These are phyloP conservation scores for Crocodylus rhombifer DNA, from an alignment of 2,797 vertebrate species.

Conservation along the genomic window DNA sequence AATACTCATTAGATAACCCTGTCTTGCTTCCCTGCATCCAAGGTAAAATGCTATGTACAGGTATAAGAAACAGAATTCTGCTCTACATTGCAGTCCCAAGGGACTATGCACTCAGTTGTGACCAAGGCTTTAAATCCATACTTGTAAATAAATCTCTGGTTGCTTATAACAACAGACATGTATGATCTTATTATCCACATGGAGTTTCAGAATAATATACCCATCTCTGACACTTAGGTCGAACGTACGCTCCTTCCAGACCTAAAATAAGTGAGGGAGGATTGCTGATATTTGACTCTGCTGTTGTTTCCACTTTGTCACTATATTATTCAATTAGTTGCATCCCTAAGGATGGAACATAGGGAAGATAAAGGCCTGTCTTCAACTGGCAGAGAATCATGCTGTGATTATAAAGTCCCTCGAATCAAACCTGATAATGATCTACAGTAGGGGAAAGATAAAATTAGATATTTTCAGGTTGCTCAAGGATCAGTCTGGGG, in stretches of 20 bases:
- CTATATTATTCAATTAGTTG: not conserved
- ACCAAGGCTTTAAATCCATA: not conserved
- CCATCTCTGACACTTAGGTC: not conserved
- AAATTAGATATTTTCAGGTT: too few species aligned
- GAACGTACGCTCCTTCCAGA: not conserved
- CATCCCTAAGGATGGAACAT: not conserved
- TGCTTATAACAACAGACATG: not conserved
- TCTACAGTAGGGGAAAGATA: not conserved
- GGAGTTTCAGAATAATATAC: not conserved
- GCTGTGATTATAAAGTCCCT: constrained; percentile 1
- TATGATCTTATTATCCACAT: not conserved
- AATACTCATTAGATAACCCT: not conserved
- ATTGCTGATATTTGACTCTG: too few species aligned
- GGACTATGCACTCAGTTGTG: not conserved
- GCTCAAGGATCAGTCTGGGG: too few species aligned
- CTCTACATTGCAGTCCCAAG: not conserved
- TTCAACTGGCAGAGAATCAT: not conserved
- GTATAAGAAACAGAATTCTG: not conserved
- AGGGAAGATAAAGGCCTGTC: not conserved
- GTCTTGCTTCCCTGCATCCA: not conserved
- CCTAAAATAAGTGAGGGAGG: not conserved
- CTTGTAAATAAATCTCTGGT: constrained; percentile 1
- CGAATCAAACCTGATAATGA: not conserved
- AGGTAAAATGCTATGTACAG: not conserved
- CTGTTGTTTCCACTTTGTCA: not conserved